Evolutionary conservation across 1,140 invertebrate genomes (phyloP).

Genomic region (Planococcus citri): DNA sequence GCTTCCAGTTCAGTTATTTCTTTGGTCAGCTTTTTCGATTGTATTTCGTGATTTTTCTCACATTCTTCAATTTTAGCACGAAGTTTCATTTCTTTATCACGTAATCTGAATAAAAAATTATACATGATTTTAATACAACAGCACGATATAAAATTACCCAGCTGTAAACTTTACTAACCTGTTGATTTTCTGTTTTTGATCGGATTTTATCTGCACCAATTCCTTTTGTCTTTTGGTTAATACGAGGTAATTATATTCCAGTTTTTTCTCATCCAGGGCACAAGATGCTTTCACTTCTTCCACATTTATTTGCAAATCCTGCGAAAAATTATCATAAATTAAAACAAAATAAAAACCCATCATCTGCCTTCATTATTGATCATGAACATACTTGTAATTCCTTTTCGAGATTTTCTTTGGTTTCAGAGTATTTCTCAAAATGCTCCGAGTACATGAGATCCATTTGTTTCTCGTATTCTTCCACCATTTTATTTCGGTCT

Average conservation of each 20-base stretch:
- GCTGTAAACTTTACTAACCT: neutral
- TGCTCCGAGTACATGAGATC: neutral
- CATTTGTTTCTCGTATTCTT: neutral
- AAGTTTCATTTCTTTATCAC: neutral
- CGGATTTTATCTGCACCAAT: neutral
- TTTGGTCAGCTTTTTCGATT: neutral
- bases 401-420: neutral
- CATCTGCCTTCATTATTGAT: neutral
- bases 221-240: neutral
- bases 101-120: neutral
- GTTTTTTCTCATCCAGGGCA: neutral
- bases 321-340: no score
- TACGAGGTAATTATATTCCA: constrained; percentile 3
- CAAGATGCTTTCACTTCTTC: neutral
- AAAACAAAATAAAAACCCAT: no score
- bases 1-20: neutral
- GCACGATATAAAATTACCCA: neutral
- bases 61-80: neutral
- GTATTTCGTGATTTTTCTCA: neutral
- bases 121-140: neutral
- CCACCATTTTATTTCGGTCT: neutral
- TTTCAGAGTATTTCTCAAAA: neutral
- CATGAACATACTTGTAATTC: neutral
- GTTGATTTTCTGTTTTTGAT: neutral
- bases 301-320: neutral